These are phyloP conservation scores for Rugalucina vietnamica DNA, from an alignment of 2,888 invertebrate species.

Conservation along the genomic window DNA sequence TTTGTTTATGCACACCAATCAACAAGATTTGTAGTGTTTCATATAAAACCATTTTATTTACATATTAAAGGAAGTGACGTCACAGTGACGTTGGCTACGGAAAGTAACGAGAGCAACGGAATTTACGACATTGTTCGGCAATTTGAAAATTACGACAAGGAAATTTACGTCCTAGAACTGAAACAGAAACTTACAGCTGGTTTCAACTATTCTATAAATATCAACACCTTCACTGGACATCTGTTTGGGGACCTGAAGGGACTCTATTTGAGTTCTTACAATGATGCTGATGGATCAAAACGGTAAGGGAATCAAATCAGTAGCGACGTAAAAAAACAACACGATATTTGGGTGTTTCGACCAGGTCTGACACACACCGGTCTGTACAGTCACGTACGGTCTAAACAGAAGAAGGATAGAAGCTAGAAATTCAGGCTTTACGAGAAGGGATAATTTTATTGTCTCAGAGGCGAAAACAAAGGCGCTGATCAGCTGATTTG, in stretches of 20 bases:
- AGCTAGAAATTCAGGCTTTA: too few relatives aligned
- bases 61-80: conserved; percentile 49
- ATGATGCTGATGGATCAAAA: conserved; percentile 42
- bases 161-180: conserved; percentile 71
- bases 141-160: conserved; percentile 58
- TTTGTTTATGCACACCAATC: conserved; percentile 53
- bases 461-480: too few relatives aligned
- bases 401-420: too few relatives aligned
- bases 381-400: too few relatives aligned
- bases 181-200: conserved; percentile 53
- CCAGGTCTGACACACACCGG: too few relatives aligned
- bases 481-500: too few relatives aligned
- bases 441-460: too few relatives aligned
- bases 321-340: too few relatives aligned
- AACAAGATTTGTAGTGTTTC: conserved; percentile 72
- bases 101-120: background rate
- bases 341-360: too few relatives aligned
- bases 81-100: conserved; percentile 26
- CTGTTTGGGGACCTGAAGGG: conserved; percentile 71
- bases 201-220: conserved; percentile 57
- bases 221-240: conserved; percentile 64
- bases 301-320: too few relatives aligned
- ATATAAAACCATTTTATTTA: conserved; percentile 60
- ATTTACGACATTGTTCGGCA: conserved; percentile 63
- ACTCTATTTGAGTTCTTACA: conserved; percentile 74